phyloP scores from a whole-genome alignment of 2,888 invertebrate genomes.

The Choristoneura rosaceana region DNA sequence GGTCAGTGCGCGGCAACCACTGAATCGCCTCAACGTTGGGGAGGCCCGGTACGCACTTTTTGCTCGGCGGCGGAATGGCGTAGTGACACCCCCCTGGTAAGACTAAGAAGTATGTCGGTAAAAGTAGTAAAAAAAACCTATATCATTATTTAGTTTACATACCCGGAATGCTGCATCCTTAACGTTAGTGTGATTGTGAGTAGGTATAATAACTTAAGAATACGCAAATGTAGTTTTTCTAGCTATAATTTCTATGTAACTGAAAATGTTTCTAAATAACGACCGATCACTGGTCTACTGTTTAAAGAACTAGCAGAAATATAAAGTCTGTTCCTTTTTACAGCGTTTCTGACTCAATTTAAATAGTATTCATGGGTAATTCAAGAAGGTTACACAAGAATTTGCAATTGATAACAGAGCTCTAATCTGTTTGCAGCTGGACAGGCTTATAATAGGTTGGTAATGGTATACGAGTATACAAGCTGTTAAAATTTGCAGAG shows the following conservation, averaged over 20 bases:
- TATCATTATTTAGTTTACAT: background rate
- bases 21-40: too few relatives aligned
- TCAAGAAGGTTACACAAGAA: background rate
- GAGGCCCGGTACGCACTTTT: too few relatives aligned
- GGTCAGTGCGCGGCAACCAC: too few relatives aligned
- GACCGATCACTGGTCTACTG: background rate
- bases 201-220: background rate
- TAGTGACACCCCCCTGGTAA: too few relatives aligned
- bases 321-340: background rate
- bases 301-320: background rate
- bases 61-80: too few relatives aligned
- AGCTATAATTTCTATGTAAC: too few relatives aligned
- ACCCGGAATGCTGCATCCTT: background rate
- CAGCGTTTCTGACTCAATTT: background rate
- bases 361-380: background rate
- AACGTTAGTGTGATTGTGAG: too few relatives aligned
- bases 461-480: background rate
- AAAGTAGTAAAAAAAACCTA: too few relatives aligned
- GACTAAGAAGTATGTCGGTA: too few relatives aligned
- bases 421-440: slow-evolving; percentile 2
- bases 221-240: background rate
- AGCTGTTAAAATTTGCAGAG: background rate
- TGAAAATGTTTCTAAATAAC: background rate
- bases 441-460: background rate
- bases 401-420: slow-evolving; percentile 5